Evolutionary conservation across 2,113 vertebrate species (phyloP).

Genomic region (Bos javanicus): DNA sequence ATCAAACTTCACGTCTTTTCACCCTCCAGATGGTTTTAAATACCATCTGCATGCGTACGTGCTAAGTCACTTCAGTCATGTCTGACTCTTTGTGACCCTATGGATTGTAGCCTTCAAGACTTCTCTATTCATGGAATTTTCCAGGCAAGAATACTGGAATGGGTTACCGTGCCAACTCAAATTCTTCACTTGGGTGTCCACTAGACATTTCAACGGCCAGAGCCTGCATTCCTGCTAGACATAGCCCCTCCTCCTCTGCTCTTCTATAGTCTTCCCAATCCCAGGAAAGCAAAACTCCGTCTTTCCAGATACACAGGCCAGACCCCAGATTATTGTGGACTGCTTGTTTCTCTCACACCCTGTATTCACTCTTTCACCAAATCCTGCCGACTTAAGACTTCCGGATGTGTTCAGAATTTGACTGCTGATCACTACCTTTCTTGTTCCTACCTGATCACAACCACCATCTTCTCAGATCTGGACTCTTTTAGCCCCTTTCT

Average conservation of each 20-base stretch:
- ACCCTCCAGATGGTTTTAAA: constrained; percentile 14
- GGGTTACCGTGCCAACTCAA: not conserved
- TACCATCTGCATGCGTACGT: not conserved
- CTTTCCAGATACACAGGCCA: not conserved
- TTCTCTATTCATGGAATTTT: not conserved
- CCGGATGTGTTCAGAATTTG: not conserved
- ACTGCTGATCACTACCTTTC: not conserved
- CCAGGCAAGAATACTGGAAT: not conserved
- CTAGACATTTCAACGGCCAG: not conserved
- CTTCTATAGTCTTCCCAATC: not conserved
- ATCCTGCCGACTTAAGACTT: not conserved
- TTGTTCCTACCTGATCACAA: not conserved
- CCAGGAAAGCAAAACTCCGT: not conserved
- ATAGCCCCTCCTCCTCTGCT: not conserved
- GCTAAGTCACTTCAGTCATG: not conserved
- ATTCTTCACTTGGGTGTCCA: not conserved
- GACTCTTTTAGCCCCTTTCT: not conserved
- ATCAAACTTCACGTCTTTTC: not conserved
- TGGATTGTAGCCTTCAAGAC: not conserved
- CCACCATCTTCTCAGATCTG: not conserved
- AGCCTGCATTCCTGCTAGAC: not conserved
- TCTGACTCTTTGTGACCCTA: not conserved
- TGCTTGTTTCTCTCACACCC: not conserved
- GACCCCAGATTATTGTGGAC: not conserved
- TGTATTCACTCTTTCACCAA: not conserved